Evolutionary conservation across 2,888 invertebrate species (phyloP).

Genomic region (Alcis repandata): DNA sequence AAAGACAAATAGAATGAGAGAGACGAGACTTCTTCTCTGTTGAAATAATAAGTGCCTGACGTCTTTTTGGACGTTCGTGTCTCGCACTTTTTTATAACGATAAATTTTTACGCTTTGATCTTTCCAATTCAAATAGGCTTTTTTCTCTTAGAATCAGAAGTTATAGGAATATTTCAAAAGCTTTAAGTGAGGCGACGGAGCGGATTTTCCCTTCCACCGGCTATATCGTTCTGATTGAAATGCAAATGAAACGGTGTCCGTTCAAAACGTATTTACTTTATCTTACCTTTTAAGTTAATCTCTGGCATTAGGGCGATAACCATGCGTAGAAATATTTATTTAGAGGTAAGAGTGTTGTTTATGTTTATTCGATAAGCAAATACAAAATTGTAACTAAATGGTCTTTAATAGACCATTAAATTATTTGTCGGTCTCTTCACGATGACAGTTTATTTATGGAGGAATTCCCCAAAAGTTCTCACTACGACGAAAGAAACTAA

Average conservation of each 20-base stretch:
- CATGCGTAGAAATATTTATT: constrained; percentile 42
- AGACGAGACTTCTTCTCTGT: constrained; percentile 81
- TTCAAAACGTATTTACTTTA: constrained; percentile 80
- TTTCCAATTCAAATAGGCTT: constrained; percentile 86
- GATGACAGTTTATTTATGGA: not conserved
- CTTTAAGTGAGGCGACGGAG: constrained; percentile 83
- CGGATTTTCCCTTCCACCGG: constrained; percentile 83
- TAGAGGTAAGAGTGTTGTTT: constrained; percentile 2
- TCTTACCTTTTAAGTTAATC: constrained; percentile 74
- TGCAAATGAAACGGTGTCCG: constrained; percentile 84
- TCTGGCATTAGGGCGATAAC: constrained; percentile 63
- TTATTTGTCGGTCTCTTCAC: not conserved
- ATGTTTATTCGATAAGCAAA: constrained; percentile 5
- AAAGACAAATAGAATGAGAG: constrained; percentile 85
- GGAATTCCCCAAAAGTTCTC: not conserved
- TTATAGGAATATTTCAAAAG: constrained; percentile 86
- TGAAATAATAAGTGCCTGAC: constrained; percentile 85
- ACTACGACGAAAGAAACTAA: not conserved
- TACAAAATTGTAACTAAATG: not conserved
- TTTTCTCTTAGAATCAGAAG: constrained; percentile 82
- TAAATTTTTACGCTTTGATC: constrained; percentile 86
- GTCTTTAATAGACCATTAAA: not conserved
- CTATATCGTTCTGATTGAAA: constrained; percentile 85
- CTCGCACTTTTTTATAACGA: constrained; percentile 75
- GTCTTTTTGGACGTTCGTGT: constrained; percentile 81